A percentile compares a stretch with the other conserved stretches of the same genome.
Evolutionary conservation across 2,888 invertebrate species (phyloP).

Genomic region (Drosophila niveifrons): DNA sequence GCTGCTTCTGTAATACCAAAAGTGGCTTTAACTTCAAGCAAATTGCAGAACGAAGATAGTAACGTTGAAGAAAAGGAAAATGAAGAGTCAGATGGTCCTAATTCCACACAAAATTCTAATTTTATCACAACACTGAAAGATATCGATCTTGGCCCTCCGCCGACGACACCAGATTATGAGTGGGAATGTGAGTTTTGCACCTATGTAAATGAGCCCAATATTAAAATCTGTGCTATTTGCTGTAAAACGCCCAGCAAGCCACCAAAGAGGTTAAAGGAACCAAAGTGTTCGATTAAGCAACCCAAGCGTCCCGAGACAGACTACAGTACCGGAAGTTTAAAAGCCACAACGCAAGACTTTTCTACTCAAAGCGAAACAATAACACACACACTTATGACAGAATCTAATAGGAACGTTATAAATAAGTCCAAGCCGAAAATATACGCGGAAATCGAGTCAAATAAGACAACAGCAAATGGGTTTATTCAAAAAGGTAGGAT

Average conservation of each 20-base stretch:
- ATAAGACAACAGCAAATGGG: conserved; percentile 83
- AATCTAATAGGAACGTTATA: conserved; percentile 16
- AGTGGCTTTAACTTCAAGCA: conserved; percentile 22
- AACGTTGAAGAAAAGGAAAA: conserved; percentile 46
- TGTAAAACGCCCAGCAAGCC: conserved; percentile 90
- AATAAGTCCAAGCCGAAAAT: conserved; percentile 57
- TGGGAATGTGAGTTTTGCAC: conserved; percentile 97
- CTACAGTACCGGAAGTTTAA: conserved; percentile 1
- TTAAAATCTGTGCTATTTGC: conserved; percentile 93
- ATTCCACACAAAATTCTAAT: conserved; percentile 2
- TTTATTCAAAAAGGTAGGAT: conserved; percentile 88
- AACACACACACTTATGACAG: conserved; percentile 16
- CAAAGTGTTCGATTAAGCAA: conserved; percentile 60
- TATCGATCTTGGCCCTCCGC: conserved; percentile 84
- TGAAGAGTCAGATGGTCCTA: conserved; percentile 43
- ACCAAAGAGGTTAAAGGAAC: conserved; percentile 50
- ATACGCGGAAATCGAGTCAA: conserved; percentile 74
- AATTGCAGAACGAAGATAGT: conserved; percentile 55
- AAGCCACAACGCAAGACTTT: not conserved
- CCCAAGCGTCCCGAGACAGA: conserved; percentile 32
- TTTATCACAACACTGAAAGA: conserved; percentile 59
- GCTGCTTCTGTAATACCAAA: conserved; percentile 63
- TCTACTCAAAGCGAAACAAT: conserved; percentile 30
- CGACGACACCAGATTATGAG: conserved; percentile 87
- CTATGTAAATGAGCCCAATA: conserved; percentile 92